Conservation (phyloP, 2,797 vertebrate species). For the Arvicola amphibius region DNA sequence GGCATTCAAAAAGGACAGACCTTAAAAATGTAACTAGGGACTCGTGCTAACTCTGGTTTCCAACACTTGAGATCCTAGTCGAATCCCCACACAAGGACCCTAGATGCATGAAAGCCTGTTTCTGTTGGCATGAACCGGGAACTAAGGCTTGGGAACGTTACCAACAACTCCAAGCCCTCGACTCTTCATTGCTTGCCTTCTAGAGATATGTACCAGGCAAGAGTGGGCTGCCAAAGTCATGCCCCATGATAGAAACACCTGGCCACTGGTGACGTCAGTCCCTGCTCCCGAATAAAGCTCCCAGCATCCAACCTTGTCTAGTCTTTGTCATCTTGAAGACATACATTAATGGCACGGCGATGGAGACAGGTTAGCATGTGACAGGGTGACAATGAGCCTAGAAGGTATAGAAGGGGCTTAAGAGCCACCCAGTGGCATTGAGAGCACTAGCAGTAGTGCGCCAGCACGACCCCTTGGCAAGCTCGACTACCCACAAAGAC, state of each 20-base stretch:
- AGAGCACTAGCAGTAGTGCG: constrained; percentile 65
- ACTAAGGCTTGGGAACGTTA: neutral
- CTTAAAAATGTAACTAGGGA: neutral
- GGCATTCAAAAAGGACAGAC: neutral
- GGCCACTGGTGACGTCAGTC: neutral
- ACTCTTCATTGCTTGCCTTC: neutral
- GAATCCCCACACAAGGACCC: neutral
- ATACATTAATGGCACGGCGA: constrained; percentile 64
- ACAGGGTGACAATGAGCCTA: constrained; percentile 68
- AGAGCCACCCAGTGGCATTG: constrained; percentile 41
- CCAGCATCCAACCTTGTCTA: constrained; percentile 41
- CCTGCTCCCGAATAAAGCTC: constrained; percentile 51
- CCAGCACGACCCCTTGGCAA: constrained; percentile 36
- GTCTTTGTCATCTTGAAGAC: constrained; percentile 76
- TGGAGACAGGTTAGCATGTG: constrained; percentile 73
- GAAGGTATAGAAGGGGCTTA: constrained; percentile 80
- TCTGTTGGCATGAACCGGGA: neutral
- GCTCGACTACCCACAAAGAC: constrained; percentile 67
- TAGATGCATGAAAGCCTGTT: neutral
- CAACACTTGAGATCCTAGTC: neutral
- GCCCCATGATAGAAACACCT: constrained; percentile 36
- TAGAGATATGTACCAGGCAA: constrained; percentile 37
- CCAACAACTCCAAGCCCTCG: neutral
- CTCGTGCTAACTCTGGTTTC: no score
- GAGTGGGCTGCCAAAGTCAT: neutral